Conservation (phyloP, 2,888 invertebrate genomes). For the Eupelmus urozonus region DNA sequence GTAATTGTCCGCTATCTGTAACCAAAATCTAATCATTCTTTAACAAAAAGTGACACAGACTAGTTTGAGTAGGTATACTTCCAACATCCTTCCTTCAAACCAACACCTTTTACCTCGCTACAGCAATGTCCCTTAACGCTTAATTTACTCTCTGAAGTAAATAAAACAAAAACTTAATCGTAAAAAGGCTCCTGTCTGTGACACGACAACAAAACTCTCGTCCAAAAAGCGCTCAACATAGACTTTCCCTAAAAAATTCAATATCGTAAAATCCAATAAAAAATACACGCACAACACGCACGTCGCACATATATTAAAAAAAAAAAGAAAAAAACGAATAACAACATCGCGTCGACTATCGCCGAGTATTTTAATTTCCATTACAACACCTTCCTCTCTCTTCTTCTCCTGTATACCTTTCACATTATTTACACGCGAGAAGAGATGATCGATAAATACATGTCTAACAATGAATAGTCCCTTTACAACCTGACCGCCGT, state of each 20-base stretch:
- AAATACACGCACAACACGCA: neutral
- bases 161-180: neutral
- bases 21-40: too few relatives aligned
- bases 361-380: conserved; percentile 1
- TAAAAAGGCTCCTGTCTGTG: neutral
- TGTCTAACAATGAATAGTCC: conserved; percentile 41
- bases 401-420: neutral
- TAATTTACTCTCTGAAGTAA: neutral
- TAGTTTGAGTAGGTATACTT: too few relatives aligned
- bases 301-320: too few relatives aligned
- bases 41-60: too few relatives aligned
- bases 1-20: too few relatives aligned
- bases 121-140: too few relatives aligned
- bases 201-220: neutral
- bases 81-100: too few relatives aligned
- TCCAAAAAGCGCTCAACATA: conserved; percentile 1
- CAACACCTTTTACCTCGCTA: too few relatives aligned
- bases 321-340: neutral
- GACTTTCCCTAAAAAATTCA: neutral
- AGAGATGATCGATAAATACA: conserved; percentile 43
- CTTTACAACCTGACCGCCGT: conserved; percentile 10
- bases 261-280: neutral
- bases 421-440: conserved; percentile 48
- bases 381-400: neutral
- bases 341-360: neutral